phyloP scores from a whole-genome alignment of 2,113 vertebrate species.

The Danionella cerebrum region DNA sequence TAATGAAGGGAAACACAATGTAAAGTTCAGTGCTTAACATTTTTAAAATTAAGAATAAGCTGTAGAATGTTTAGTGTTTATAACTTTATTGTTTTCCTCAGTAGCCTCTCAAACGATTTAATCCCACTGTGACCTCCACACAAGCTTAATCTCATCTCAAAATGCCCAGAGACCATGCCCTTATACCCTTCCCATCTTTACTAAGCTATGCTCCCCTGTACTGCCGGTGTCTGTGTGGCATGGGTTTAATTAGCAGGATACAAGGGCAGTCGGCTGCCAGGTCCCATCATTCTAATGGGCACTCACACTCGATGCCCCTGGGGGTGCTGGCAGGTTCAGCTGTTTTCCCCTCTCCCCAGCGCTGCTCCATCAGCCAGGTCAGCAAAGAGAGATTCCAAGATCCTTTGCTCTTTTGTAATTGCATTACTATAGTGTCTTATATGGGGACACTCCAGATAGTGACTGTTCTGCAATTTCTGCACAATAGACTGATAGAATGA shows the following conservation, averaged over 20 bases:
- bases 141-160: neutral
- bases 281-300: slow-evolving; percentile 68
- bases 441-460: too few species aligned
- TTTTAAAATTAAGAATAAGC: too few species aligned
- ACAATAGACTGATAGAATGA: too few species aligned
- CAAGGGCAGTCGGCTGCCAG: slow-evolving; percentile 63
- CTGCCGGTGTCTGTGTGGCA: slow-evolving; percentile 45
- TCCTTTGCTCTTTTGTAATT: neutral
- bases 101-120: neutral
- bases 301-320: slow-evolving; percentile 54
- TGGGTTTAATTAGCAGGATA: slow-evolving; percentile 63
- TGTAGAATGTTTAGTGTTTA: too few species aligned
- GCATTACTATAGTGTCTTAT: neutral
- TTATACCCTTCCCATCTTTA: slow-evolving; percentile 9
- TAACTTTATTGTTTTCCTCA: too few species aligned
- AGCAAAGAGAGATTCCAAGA: neutral
- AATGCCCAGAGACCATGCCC: slow-evolving; percentile 8
- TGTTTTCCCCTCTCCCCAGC: slow-evolving; percentile 30
- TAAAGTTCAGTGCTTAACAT: too few species aligned
- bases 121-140: neutral
- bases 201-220: slow-evolving; percentile 18
- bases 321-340: slow-evolving; percentile 47
- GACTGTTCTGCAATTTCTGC: too few species aligned
- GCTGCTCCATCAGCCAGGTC: slow-evolving; percentile 4
- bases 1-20: too few species aligned